These are phyloP conservation scores for Alviniconcha strummeri DNA, from an alignment of 2,888 invertebrate species.

Conservation along the genomic window DNA sequence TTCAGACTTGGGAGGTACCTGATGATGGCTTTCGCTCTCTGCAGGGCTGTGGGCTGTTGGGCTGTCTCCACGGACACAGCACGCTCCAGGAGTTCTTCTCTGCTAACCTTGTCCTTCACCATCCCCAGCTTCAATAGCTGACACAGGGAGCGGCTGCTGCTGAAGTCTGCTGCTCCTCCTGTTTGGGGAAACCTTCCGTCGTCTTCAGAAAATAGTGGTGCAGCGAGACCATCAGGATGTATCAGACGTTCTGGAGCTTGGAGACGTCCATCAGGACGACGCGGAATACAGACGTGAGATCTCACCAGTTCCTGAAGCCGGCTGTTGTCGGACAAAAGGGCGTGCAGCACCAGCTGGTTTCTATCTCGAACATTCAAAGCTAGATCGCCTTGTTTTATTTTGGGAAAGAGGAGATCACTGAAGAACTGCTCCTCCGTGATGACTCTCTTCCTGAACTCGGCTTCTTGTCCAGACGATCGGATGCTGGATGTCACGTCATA, in stretches of 20 bases:
- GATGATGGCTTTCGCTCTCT: constrained; percentile 8
- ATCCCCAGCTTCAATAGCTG: neutral
- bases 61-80: neutral
- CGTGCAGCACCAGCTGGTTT: constrained; percentile 21
- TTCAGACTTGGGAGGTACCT: constrained; percentile 4
- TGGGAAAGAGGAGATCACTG: constrained; percentile 8
- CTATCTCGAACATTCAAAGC: neutral
- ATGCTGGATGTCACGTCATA: neutral
- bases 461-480: neutral
- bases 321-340: neutral
- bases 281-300: constrained; percentile 15
- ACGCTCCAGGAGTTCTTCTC: neutral
- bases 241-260: neutral
- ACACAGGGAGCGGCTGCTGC: neutral
- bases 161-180: neutral
- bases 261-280: constrained; percentile 17
- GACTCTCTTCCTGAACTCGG: neutral
- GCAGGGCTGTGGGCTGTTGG: neutral
- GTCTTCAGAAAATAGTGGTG: neutral
- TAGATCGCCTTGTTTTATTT: neutral
- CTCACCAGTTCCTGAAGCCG: constrained; percentile 7
- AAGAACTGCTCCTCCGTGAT: constrained; percentile 17
- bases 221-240: constrained; percentile 14
- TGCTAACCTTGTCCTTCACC: constrained; percentile 16
- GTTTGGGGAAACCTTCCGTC: constrained; percentile 14